phyloP scores from a whole-genome alignment of 1,140 invertebrate species.

The Sycobia sp. region DNA sequence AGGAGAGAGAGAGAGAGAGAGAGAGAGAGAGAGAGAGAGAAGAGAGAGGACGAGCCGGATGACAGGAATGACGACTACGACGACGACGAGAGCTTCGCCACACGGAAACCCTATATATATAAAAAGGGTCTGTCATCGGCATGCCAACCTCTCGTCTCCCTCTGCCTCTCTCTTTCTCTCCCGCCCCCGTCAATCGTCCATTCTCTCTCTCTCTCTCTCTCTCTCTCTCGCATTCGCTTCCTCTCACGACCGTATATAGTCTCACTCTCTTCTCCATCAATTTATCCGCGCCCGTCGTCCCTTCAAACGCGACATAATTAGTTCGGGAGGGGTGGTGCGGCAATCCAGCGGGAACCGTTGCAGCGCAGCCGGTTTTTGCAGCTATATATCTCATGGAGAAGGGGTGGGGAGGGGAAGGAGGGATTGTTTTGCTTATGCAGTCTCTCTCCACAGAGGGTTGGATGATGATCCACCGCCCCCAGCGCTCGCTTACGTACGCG shows the following conservation, averaged over 20 bases:
- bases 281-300: conserved; percentile 39
- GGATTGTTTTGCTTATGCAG: conserved; percentile 20
- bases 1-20: neutral
- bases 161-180: neutral
- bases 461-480: too few species aligned
- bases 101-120: conserved; percentile 34
- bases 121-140: conserved; percentile 42
- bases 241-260: conserved; percentile 11
- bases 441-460: conserved; percentile 38
- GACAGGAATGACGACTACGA: too few species aligned
- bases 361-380: conserved; percentile 23
- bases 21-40: conserved; percentile 8
- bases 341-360: conserved; percentile 2
- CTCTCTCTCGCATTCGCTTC: neutral
- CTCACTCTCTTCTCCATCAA: conserved; percentile 33
- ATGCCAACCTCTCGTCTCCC: conserved; percentile 26
- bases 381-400: too few species aligned
- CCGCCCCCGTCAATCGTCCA: neutral
- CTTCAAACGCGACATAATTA: conserved; percentile 45
- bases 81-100: conserved; percentile 13
- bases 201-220: neutral
- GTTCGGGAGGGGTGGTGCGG: conserved; percentile 46
- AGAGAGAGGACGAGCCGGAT: conserved; percentile 23
- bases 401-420: conserved; percentile 3
- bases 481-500: neutral